phyloP scores from a whole-genome alignment of 2,888 invertebrate species.

The Chrysomela aeneicollis region DNA sequence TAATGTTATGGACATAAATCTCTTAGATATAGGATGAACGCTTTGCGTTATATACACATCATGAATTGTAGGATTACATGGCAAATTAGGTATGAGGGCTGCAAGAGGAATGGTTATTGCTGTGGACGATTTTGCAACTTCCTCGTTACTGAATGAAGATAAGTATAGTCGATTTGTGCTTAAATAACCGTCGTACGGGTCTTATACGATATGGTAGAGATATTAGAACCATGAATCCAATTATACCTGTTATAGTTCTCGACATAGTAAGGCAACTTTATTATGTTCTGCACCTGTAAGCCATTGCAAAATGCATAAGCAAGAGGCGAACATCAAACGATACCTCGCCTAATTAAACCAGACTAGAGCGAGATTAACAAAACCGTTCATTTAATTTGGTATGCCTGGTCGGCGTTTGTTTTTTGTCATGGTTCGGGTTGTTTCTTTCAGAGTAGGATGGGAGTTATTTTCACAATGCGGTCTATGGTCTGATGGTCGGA shows the following conservation, averaged over 20 bases:
- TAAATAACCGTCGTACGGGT: not conserved
- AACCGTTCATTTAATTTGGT: slow-evolving; percentile 37
- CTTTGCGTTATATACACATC: too few species aligned
- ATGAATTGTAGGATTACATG: too few species aligned
- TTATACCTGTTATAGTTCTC: not conserved
- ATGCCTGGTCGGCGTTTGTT: slow-evolving; percentile 29
- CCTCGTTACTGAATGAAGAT: not conserved
- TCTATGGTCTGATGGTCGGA: slow-evolving; percentile 37
- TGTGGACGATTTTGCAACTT: not conserved
- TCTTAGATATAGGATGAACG: too few species aligned
- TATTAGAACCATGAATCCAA: not conserved
- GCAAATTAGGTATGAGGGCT: too few species aligned
- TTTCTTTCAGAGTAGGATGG: slow-evolving; percentile 33
- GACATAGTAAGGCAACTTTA: not conserved
- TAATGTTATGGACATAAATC: too few species aligned
- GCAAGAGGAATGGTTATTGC: too few species aligned
- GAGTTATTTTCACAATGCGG: slow-evolving; percentile 40
- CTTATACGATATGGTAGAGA: not conserved
- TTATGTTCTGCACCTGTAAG: slow-evolving; percentile 1
- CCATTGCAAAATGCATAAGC: slow-evolving; percentile 3
- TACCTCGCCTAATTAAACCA: slow-evolving; percentile 34
- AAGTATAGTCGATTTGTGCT: not conserved
- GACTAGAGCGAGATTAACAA: slow-evolving; percentile 34
- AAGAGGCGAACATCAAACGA: slow-evolving; percentile 29
- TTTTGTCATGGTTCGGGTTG: slow-evolving; percentile 25